Evolutionary conservation across 2,888 invertebrate species (phyloP).

Genomic region (Ommatoiulus sabulosus): DNA sequence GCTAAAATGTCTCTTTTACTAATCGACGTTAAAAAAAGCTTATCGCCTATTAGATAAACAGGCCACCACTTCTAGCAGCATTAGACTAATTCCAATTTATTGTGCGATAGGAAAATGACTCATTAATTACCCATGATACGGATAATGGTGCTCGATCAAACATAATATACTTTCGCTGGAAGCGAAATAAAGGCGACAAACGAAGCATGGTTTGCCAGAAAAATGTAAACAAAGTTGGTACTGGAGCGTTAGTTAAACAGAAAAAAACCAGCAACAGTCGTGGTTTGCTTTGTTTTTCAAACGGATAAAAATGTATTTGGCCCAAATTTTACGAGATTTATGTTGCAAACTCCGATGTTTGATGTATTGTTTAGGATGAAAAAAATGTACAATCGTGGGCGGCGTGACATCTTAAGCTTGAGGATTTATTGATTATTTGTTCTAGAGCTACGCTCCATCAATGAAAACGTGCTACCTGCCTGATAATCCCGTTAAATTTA

Average conservation of each 20-base stretch:
- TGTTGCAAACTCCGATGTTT: background rate
- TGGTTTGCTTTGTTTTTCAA: background rate
- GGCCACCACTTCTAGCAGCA: background rate
- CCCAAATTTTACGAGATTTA: background rate
- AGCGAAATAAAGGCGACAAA: background rate
- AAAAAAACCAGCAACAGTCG: background rate
- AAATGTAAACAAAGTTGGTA: background rate
- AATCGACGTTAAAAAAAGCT: slow-evolving; percentile 4
- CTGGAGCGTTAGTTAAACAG: background rate
- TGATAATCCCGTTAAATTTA: background rate
- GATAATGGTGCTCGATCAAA: slow-evolving; percentile 21
- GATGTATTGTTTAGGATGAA: background rate
- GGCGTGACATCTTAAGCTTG: background rate
- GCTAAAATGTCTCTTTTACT: slow-evolving; percentile 10
- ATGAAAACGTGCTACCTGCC: background rate
- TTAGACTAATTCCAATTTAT: slow-evolving; percentile 15
- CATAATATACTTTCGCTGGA: background rate
- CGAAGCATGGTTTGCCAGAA: background rate
- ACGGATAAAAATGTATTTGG: background rate
- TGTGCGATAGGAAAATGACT: slow-evolving; percentile 17
- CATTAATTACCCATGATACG: slow-evolving; percentile 41
- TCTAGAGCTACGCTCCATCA: background rate
- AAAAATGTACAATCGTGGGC: background rate
- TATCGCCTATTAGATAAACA: slow-evolving; percentile 45
- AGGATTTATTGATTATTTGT: slow-evolving; percentile 23